A percentile compares a stretch with the other conserved stretches of the same genome.
Conservation (phyloP, 2,888 invertebrate species). For the Apantesis nais region DNA sequence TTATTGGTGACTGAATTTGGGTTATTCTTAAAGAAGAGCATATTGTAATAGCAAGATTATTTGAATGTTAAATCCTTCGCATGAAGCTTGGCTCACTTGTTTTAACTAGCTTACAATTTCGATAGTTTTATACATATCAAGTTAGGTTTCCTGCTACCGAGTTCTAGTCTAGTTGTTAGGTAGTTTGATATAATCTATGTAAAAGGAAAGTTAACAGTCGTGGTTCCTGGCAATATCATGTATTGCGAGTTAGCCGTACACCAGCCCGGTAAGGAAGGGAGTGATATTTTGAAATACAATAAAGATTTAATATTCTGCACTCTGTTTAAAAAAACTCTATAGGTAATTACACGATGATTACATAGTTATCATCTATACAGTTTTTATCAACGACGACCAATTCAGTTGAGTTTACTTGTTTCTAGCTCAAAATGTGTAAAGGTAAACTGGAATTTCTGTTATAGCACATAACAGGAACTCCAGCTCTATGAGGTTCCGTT, state of each 20-base stretch:
- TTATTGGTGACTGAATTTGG: constrained; percentile 12
- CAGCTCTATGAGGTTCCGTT: constrained; percentile 15
- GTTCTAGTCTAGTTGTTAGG: no score
- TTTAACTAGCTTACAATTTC: constrained; percentile 39
- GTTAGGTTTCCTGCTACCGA: constrained; percentile 30
- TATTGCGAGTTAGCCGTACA: background rate
- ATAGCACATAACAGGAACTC: constrained; percentile 18
- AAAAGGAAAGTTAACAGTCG: background rate
- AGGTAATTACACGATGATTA: no score
- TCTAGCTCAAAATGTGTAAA: background rate
- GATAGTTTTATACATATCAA: constrained; percentile 29
- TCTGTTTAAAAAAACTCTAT: background rate
- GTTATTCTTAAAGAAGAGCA: constrained; percentile 22
- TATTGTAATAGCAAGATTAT: constrained; percentile 48
- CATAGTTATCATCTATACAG: no score
- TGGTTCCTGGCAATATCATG: background rate
- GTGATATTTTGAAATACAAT: background rate
- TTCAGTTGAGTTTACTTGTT: no score
- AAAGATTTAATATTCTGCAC: background rate
- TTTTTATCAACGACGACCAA: no score
- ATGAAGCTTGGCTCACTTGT: constrained; percentile 56
- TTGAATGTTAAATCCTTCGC: constrained; percentile 54
- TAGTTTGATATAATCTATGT: constrained; percentile 14
- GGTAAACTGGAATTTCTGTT: no score
- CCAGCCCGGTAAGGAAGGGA: no score